Evolutionary conservation across 2,888 invertebrate species (phyloP).

Genomic region (Sarcophaga subvicina): DNA sequence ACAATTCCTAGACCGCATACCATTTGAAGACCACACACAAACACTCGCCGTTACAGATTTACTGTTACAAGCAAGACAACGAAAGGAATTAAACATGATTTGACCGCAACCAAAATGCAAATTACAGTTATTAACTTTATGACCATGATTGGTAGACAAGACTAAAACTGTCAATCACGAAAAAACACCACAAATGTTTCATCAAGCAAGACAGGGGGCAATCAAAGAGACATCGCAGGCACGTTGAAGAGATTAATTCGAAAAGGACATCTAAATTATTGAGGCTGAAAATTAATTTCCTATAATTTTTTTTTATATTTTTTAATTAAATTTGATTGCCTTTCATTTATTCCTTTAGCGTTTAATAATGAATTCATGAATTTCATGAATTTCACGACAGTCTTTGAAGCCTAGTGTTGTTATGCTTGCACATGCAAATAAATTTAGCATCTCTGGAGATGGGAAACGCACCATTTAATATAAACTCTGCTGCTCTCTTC

Average conservation of each 20-base stretch:
- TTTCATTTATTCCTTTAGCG: background rate
- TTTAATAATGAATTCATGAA: no score
- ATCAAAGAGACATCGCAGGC: no score
- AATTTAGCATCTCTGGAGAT: background rate
- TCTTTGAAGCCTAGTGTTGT: no score
- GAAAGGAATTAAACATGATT: slow-evolving; percentile 71
- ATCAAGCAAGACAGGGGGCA: slow-evolving; percentile 11
- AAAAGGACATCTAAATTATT: slow-evolving; percentile 29
- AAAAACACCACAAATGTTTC: slow-evolving; percentile 36
- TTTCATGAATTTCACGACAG: no score
- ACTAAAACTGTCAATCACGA: slow-evolving; percentile 60
- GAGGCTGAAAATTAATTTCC: slow-evolving; percentile 73
- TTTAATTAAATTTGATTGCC: background rate
- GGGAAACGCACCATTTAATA: background rate
- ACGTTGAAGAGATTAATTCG: no score
- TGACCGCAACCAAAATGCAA: slow-evolving; percentile 80
- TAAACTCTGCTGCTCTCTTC: background rate
- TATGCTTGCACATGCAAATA: background rate
- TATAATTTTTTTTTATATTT: slow-evolving; percentile 71
- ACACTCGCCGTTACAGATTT: background rate
- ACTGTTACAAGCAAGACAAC: slow-evolving; percentile 31
- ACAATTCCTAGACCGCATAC: slow-evolving; percentile 39
- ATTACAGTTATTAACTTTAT: slow-evolving; percentile 79
- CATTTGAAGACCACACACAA: slow-evolving; percentile 4
- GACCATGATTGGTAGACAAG: slow-evolving; percentile 69